phyloP scores from a whole-genome alignment of 53 echinoderm and acorn worm species.

The Henricia sp. region DNA sequence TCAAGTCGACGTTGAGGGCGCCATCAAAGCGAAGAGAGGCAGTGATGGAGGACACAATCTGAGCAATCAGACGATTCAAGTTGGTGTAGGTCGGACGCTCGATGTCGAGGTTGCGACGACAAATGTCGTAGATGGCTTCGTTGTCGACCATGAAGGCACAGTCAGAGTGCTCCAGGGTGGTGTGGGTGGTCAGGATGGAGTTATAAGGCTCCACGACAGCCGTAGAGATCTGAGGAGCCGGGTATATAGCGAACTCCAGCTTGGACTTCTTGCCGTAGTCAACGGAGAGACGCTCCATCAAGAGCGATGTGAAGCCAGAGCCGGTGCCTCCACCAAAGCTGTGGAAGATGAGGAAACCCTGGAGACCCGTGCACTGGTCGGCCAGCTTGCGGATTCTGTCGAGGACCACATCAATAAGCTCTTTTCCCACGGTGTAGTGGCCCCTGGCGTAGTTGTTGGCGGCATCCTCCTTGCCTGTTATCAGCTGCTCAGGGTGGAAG shows the following conservation, averaged over 20 bases:
- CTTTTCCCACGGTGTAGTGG: conserved; percentile 75
- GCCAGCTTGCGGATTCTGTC: conserved; percentile 57
- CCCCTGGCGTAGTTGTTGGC: conserved; percentile 79
- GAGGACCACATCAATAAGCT: conserved; percentile 40
- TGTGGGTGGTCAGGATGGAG: conserved; percentile 84
- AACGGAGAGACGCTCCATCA: conserved; percentile 78
- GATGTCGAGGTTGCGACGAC: conserved; percentile 81
- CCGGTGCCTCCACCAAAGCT: conserved; percentile 62
- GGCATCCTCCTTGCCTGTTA: conserved; percentile 72
- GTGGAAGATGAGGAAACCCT: conserved; percentile 57
- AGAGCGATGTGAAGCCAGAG: conserved; percentile 67
- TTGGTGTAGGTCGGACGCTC: conserved; percentile 92
- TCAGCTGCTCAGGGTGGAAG: conserved; percentile 67
- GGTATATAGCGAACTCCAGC: conserved; percentile 87
- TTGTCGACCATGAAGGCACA: conserved; percentile 95
- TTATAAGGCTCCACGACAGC: conserved; percentile 82
- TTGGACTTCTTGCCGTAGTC: conserved; percentile 99
- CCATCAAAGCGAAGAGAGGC: conserved; percentile 94
- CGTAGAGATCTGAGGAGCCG: conserved; percentile 62
- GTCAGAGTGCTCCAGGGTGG: conserved; percentile 86
- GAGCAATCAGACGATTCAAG: conserved; percentile 77
- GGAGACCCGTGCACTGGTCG: conserved; percentile 37
- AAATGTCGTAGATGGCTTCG: conserved; percentile 93
- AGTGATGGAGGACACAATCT: conserved; percentile 81
- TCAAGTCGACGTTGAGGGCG: conserved; percentile 93